phyloP scores from a whole-genome alignment of 1,140 invertebrate genomes.

The Teleopsis dalmanni region DNA sequence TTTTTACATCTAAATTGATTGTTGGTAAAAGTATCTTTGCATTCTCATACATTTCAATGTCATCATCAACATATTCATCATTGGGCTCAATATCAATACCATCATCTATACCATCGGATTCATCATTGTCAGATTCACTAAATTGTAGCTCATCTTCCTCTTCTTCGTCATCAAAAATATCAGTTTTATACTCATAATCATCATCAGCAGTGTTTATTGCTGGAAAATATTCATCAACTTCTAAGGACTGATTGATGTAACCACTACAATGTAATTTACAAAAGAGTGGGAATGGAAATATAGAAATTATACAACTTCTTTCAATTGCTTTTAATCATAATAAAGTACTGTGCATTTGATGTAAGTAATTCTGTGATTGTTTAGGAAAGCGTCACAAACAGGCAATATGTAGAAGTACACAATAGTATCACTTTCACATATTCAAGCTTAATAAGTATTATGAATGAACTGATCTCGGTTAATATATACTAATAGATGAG shows the following conservation, averaged over 20 bases:
- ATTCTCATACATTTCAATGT: constrained; percentile 9
- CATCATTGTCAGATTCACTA: constrained; percentile 26
- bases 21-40: no score
- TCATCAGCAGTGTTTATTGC: constrained; percentile 47
- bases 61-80: constrained; percentile 12
- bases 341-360: no score
- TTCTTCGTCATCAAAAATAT: constrained; percentile 35
- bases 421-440: no score
- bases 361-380: no score
- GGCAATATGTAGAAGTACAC: no score
- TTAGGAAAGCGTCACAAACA: no score
- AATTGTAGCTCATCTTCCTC: constrained; percentile 37
- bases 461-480: no score
- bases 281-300: neutral
- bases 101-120: constrained; percentile 5
- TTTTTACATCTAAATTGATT: no score
- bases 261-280: constrained; percentile 53
- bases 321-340: no score
- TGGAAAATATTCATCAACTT: constrained; percentile 86
- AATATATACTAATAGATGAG: no score
- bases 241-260: constrained; percentile 83
- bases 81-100: constrained; percentile 6
- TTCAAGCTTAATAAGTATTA: no score
- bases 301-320: no score
- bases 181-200: constrained; percentile 31